Evolutionary conservation across 2,888 invertebrate genomes (phyloP), one percentile per base, ranked within the genome.

Genomic region (Cosmia pyralina): DNA sequence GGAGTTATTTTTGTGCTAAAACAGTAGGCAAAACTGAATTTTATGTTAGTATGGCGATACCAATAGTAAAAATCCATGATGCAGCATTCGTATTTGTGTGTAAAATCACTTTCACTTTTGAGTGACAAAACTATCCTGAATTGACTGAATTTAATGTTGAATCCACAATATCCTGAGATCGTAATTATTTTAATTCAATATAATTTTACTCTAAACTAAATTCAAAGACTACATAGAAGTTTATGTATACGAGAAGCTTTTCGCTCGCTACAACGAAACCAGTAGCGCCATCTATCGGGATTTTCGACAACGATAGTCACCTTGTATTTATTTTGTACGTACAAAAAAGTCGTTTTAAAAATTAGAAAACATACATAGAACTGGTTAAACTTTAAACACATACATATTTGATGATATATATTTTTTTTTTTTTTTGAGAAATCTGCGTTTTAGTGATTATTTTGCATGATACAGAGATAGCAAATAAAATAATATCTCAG

Each of bases 261-360:
- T 53, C 7, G 34, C 41, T 72, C 6, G 38, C 34, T 38, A 55
- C 68, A 58, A 60, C 17, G 68, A 22, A 11, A 80, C 69, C 0
- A 62, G 48, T 66, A 66, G 48, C 75, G 81, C 81, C 81, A 81
- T 81, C 81, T 81, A 71, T 46, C 46, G 58, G 13, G 2, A 7
- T 2, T 52, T 66, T n/a, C 15, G 8, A 46, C 4, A 69, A 69
- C 50, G 0, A 28, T 19, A 38, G 13, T 41, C 17, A 6, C 2
- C 0, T 6, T 46, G 19, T n/a, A 34, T 34, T 6, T 8, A 8
- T 66, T 38, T 41, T 8, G 41, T 8, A 41, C 41, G 41, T 41
- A 41, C 6, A 8, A 41, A 4, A 34, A 28, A 10, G 1, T 22
- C 0, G 7, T 15, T 7, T n/a, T 13, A 5, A 22, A 4, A 1